Evolutionary conservation across 1,140 invertebrate species (phyloP).

Genomic region (Drosophila nasuta): DNA sequence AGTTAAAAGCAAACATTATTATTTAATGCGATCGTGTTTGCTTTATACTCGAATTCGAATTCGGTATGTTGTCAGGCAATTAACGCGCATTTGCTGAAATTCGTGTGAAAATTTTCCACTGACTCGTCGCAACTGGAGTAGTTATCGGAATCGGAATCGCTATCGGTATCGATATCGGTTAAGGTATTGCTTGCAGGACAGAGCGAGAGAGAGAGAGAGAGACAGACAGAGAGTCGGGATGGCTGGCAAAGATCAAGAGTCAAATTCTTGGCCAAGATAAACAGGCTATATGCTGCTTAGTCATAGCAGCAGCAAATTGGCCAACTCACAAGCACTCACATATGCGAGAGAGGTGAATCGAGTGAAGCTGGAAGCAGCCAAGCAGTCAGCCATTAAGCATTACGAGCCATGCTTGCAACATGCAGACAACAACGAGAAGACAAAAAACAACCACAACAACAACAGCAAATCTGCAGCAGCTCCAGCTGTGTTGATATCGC

Average conservation of each 20-base stretch:
- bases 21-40: constrained; percentile 45
- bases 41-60: constrained; percentile 24
- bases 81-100: constrained; percentile 71
- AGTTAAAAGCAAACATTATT: constrained; percentile 5
- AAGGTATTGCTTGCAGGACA: constrained; percentile 2
- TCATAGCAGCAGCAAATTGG: constrained; percentile 62
- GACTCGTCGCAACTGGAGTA: not conserved
- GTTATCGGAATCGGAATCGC: not conserved
- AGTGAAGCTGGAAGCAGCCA: constrained; percentile 50
- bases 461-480: not conserved
- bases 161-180: constrained; percentile 14
- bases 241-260: constrained; percentile 69
- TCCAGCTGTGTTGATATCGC: constrained; percentile 62
- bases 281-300: constrained; percentile 51
- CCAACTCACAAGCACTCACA: constrained; percentile 39
- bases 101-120: constrained; percentile 79
- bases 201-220: not conserved
- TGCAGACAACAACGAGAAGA: constrained; percentile 33
- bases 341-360: not conserved
- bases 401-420: constrained; percentile 52
- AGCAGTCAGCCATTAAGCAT: constrained; percentile 57
- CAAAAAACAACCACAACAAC: no score
- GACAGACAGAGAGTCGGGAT: constrained; percentile 1
- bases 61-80: constrained; percentile 71
- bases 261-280: constrained; percentile 76